Evolutionary conservation across 1,140 invertebrate species (phyloP), one percentile per base, ranked within the genome.

Genomic region (Acromyrmex heyeri): DNA sequence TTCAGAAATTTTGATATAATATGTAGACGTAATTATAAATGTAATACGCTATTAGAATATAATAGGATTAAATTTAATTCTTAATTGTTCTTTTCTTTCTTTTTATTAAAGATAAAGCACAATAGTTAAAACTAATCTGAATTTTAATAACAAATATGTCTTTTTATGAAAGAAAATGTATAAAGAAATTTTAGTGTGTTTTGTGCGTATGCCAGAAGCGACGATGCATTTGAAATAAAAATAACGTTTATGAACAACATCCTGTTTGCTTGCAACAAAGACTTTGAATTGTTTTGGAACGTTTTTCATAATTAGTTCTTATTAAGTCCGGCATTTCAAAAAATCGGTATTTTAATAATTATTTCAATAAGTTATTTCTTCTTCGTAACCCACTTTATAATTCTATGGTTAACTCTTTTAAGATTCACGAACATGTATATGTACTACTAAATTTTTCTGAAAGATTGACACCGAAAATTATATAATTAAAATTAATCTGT

Each of bases 161-260:
- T 70, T 27, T 50, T 27, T 59, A 38, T 30, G 2, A 61, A 38
- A 16, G 27, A 16, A 38, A 53, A 27, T 34, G 4, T 34, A 16
- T 44, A 27, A 69, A 38, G 0, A 48, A 27, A 44, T 44, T 76
- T 61, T 34, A 8, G 34, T 34, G 12, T 57, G n/a, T 76, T 34
- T 67, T 77, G 16, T 44, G 16, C n/a, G 12, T 38, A 2, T 38
- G 30, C 73, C 16, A 72, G 8, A 59, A 59, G 8, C 1, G 4
- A 10, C n/a, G 30, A 55, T 30, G 30, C 3, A 69, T 62, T 24
- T 27, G 21, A 8, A 76, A 30, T 67, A 55, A 79, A 79, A 67
- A 50, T 64, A 65, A 78, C 59, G 10, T 77, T 65, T 78, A n/a
- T n/a, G 12, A 30, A 21, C 6, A 27, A 30, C 1, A 65, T 48